Evolutionary conservation across 2,888 invertebrate species (phyloP), one percentile per base, ranked within the genome.

Genomic region (Laothoe populi): DNA sequence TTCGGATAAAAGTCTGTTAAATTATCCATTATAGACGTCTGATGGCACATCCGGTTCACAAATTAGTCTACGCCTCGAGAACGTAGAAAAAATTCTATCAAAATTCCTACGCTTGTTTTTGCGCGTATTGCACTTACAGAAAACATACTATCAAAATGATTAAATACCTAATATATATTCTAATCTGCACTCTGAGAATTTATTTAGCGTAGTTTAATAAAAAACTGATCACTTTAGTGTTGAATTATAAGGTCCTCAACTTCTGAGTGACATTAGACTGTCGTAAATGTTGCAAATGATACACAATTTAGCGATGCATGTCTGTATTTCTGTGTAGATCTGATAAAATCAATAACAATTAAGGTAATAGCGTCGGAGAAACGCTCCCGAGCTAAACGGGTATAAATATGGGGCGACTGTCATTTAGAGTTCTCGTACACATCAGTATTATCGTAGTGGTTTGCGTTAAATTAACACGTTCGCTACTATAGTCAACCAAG

Each of bases 311-410:
- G 31, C 26, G 26, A 35, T 35, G 53, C 53, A 53, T 53, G 35
- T 11, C 53, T 35, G 35, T 53, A 35, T 53, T 53, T 48, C 48
- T 53, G 53, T 53, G 35, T 35, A 35, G 35, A 53, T 53, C 53
- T 53, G 53, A 53, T 53, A 53, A 53, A 53, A 53, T 53, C 53
- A 53, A 53, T 53, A 53, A 53, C 53, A 53, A 53, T 53, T 53
- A 53, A 53, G 53, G 53, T 53, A 53, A 53, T 53, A 53, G 53
- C 53, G 19, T 31, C 19, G 35, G 53, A 35, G 53, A 53, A 53
- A 53, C 35, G 53, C 35, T 35, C 53, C 13, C 35, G 19, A 19
- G 35, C 11, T 31, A 53, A 53, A 53, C 35, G 31, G 31, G 53
- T 53, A 35, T 53, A 53, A 53, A 53, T 53, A 53, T 53, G 35